These are phyloP conservation scores for Bufo gargarizans DNA, from an alignment of 2,113 vertebrate genomes.

Conservation along the genomic window DNA sequence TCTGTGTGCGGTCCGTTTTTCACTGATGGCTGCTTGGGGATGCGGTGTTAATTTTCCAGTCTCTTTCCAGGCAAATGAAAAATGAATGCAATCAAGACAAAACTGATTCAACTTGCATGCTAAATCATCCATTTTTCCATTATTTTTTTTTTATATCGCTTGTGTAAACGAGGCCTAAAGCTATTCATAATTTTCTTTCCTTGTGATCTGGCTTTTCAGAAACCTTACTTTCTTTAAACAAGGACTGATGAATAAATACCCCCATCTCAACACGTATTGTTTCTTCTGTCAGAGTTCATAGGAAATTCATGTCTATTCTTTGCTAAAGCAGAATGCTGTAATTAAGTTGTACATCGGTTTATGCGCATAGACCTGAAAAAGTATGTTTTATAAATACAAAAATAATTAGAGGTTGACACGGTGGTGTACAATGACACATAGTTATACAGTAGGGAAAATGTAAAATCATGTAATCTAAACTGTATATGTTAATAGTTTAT, in stretches of 20 bases:
- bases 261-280: not conserved
- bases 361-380: not conserved
- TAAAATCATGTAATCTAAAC: not conserved
- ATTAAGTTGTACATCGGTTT: slow-evolving; percentile 10
- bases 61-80: too few species aligned
- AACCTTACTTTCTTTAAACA: not conserved
- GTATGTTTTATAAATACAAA: not conserved
- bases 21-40: too few species aligned
- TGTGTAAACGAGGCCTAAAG: not conserved
- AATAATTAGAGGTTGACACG: not conserved
- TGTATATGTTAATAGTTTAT: not conserved
- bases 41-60: too few species aligned
- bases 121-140: too few species aligned
- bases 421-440: not conserved
- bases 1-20: too few species aligned
- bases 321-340: not conserved
- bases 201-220: not conserved
- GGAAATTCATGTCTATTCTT: not conserved
- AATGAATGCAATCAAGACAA: too few species aligned
- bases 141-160: not conserved
- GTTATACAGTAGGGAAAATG: not conserved
- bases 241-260: not conserved
- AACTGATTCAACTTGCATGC: too few species aligned
- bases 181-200: not conserved
- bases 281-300: not conserved